Conservation (phyloP, 2,113 vertebrate species). For the Sceloporus tristichus region DNA sequence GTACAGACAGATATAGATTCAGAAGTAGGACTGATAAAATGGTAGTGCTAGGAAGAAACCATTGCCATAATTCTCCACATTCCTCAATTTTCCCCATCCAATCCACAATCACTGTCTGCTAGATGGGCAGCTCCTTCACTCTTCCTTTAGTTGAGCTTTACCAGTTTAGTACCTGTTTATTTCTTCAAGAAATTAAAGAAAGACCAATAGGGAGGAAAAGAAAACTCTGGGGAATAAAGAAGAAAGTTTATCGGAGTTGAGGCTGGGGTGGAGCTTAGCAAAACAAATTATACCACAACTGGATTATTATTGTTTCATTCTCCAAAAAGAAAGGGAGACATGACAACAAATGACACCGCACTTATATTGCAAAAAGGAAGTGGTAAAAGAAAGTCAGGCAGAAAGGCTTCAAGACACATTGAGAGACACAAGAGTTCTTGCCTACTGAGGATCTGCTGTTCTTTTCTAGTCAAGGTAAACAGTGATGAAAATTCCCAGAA, state of each 20-base stretch:
- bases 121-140: not conserved
- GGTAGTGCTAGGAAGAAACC: too few relatives aligned
- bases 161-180: not conserved
- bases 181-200: not conserved
- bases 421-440: conserved; percentile 40
- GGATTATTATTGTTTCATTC: not conserved
- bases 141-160: not conserved
- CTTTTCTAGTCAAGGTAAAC: conserved; percentile 68
- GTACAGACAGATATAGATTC: too few relatives aligned
- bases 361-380: not conserved
- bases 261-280: not conserved
- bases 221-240: not conserved
- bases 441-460: not conserved
- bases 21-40: too few relatives aligned
- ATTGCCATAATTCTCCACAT: too few relatives aligned
- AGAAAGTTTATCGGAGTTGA: not conserved
- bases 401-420: conserved; percentile 38
- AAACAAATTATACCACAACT: too few relatives aligned
- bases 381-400: not conserved
- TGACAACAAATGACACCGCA: not conserved
- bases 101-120: too few relatives aligned
- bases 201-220: not conserved
- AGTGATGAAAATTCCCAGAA: conserved; percentile 53
- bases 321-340: not conserved
- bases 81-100: too few relatives aligned